A percentile compares a stretch with the other conserved stretches of the same genome.
Conservation (phyloP, 2,888 invertebrate species). For the Chrysotoxum bicinctum region DNA sequence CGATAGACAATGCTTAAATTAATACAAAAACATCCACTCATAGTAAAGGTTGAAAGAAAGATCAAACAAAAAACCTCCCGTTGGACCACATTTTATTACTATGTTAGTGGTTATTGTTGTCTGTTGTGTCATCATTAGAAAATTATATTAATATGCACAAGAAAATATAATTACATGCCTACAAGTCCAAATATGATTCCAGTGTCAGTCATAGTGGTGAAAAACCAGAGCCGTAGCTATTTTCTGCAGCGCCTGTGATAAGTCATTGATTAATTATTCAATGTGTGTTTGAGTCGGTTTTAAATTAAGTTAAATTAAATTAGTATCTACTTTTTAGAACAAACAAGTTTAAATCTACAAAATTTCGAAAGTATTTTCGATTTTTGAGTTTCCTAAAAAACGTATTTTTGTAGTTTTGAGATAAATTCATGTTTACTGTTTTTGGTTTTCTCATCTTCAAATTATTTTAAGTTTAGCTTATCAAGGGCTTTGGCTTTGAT, state of each 20-base stretch:
- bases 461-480: no score
- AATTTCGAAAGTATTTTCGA: no score
- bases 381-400: no score
- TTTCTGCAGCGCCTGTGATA: background rate
- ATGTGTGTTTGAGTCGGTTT: no score
- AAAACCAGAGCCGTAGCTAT: background rate
- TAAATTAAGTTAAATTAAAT: no score
- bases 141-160: conserved; percentile 10
- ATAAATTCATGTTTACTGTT: no score
- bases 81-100: background rate
- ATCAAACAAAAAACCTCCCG: background rate
- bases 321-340: no score
- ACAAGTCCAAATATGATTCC: background rate
- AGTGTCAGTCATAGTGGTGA: background rate
- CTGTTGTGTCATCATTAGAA: conserved; percentile 30
- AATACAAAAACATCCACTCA: background rate
- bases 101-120: conserved; percentile 8
- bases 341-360: no score
- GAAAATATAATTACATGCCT: background rate
- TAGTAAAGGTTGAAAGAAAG: conserved; percentile 5
- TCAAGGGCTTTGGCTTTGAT: no score
- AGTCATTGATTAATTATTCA: no score
- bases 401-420: no score
- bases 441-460: no score
- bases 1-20: background rate